Evolutionary conservation across 2,113 vertebrate genomes (phyloP).

Genomic region (Chlorocebus sabaeus): DNA sequence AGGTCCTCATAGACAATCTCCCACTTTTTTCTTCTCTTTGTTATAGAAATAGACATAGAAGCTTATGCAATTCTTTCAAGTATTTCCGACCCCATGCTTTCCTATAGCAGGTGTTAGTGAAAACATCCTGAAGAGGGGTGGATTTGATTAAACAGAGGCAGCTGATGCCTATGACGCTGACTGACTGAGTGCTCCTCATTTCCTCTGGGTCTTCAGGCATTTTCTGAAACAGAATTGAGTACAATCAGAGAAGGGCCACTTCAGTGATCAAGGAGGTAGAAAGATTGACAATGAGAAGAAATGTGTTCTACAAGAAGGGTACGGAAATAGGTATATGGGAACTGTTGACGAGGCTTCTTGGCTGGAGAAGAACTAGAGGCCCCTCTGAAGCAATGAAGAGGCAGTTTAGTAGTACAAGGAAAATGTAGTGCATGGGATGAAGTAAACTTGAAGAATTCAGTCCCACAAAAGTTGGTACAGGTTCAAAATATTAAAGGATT

Average conservation of each 20-base stretch:
- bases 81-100: neutral
- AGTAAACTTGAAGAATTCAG: neutral
- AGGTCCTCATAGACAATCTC: neutral
- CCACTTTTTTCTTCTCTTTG: neutral
- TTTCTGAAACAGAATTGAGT: conserved; percentile 18
- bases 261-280: conserved; percentile 50
- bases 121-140: neutral
- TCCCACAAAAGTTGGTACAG: neutral
- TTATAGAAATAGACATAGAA: neutral
- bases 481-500: neutral
- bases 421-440: neutral
- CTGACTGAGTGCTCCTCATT: neutral
- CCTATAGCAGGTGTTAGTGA: neutral
- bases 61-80: neutral
- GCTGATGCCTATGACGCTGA: neutral
- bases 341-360: neutral
- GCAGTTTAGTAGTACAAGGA: neutral
- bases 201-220: conserved; percentile 17
- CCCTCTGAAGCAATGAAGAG: conserved; percentile 20
- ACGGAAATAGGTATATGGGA: conserved; percentile 6
- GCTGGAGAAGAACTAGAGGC: neutral
- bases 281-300: conserved; percentile 9
- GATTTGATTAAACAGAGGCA: neutral
- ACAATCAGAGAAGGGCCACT: conserved; percentile 48
- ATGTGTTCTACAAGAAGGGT: neutral